Percentiles rank a stretch among this genome's conserved stretches.
phyloP scores from a whole-genome alignment of 2,797 vertebrate species.

The Euphonia xanthogaster region DNA sequence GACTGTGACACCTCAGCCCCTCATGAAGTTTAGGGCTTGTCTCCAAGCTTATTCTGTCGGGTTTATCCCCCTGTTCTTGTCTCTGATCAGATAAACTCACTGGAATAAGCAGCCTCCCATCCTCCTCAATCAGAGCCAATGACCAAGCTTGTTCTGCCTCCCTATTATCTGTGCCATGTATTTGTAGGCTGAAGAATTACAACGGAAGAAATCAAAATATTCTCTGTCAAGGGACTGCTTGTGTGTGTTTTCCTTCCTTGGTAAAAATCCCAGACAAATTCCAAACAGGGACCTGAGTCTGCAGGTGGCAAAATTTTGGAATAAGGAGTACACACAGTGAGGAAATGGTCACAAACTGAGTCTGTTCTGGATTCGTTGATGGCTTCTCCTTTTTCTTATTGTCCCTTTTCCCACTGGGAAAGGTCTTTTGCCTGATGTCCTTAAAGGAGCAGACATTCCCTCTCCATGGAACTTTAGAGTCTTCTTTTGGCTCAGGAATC shows the following conservation, averaged over 20 bases:
- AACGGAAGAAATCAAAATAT: neutral
- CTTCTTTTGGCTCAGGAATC: neutral
- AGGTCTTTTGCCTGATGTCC: neutral
- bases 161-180: neutral
- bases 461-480: neutral
- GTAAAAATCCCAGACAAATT: neutral
- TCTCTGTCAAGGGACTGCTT: no score
- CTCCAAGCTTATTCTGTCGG: neutral
- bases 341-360: neutral
- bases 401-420: neutral
- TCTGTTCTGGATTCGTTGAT: neutral
- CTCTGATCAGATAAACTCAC: neutral
- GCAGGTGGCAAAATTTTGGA: neutral
- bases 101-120: neutral
- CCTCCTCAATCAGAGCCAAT: accelerated
- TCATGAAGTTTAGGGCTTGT: accelerated
- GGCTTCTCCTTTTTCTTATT: neutral
- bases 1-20: accelerated
- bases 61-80: neutral
- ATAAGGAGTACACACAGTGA: neutral
- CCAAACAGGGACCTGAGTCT: neutral
- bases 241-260: neutral
- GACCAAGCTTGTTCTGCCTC: neutral
- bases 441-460: neutral
- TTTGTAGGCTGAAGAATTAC: neutral